Base-by-base conservation (phyloP, 2,797 vertebrate species). In the Myiotriccus ornatus region DNA sequence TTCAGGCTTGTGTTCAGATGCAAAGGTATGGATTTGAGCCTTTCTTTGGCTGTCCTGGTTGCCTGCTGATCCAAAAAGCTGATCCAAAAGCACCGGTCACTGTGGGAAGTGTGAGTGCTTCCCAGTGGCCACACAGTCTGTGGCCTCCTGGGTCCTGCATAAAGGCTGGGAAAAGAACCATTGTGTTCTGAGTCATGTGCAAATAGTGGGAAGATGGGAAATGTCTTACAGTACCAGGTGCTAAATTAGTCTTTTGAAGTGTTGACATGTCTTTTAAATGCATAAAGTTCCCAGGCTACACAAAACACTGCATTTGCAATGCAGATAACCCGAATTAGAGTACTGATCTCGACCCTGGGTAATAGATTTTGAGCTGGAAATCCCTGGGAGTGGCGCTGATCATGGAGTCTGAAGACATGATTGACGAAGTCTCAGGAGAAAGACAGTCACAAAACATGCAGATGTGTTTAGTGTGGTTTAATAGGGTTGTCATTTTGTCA, bases 301-400 rank as follows among this genome's bases (percentile, higher is more conserved):
- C 83, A 84, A 88, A 88, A 65, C 83, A 41, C 47, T 75, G 87
- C 84, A 87, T 95, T 94, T 96, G 87, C 89, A 92, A 89, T 93
- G 91, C 76, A 90, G 89, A 91, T 89, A 56, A 44, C 2, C 32
- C 14, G 13, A 92, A 89, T 91, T 93, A 78, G 65, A 83, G 82
- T 34, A 68, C 82, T 86, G 73, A 93, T 91, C 84, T 87, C 91
- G 76, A 82, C 46, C 28, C 69, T 69, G 2, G 22, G 59, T 86
- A 95, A 79, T 63, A 78, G 87, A 68, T 85, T 94, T 90, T 67
- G 84, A 96, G 79, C 55, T 93, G 91, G 76, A 96, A 95, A 86
- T 95, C 91, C 82, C 73, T 75, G 47, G 73, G 47, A 91, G 62
- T 55, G 62, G 28, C 30, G 56, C 81, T 83, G 87, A 85, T 95